A percentile compares a stretch with the other conserved stretches of the same genome.
These are phyloP conservation scores for Leucopternis melanops DNA, from an alignment of 2,113 vertebrate species.

Conservation along the genomic window DNA sequence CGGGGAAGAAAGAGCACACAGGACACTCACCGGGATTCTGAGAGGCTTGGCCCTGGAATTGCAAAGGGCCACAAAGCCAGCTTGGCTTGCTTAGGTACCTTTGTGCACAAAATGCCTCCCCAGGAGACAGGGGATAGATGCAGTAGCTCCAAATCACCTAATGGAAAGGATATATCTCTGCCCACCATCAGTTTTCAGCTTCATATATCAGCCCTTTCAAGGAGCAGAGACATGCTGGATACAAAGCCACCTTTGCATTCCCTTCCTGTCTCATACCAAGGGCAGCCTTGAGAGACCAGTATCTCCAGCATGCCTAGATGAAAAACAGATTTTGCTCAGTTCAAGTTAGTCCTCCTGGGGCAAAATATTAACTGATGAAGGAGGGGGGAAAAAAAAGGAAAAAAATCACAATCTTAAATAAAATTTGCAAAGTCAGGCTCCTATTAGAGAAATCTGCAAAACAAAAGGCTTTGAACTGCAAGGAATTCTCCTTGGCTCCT, in stretches of 20 bases:
- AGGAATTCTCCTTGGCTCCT: background rate
- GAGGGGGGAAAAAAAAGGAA: too few species aligned
- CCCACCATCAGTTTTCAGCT: background rate
- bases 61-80: background rate
- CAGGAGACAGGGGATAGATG: background rate
- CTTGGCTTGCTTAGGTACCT: background rate
- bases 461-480: background rate
- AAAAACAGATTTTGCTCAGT: background rate
- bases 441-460: background rate
- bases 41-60: background rate
- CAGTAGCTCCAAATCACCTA: background rate
- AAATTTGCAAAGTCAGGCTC: background rate
- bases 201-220: background rate
- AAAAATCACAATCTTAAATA: background rate
- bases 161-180: background rate
- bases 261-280: background rate
- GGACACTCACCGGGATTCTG: background rate
- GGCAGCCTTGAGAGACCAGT: background rate
- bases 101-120: background rate
- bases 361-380: background rate
- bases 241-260: background rate
- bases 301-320: background rate
- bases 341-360: background rate
- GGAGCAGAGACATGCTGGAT: background rate
- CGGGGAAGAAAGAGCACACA: background rate